A percentile compares a stretch with the other conserved stretches of the same genome.
Evolutionary conservation across 2,797 vertebrate species (phyloP).

Genomic region (Xenopus petersii): DNA sequence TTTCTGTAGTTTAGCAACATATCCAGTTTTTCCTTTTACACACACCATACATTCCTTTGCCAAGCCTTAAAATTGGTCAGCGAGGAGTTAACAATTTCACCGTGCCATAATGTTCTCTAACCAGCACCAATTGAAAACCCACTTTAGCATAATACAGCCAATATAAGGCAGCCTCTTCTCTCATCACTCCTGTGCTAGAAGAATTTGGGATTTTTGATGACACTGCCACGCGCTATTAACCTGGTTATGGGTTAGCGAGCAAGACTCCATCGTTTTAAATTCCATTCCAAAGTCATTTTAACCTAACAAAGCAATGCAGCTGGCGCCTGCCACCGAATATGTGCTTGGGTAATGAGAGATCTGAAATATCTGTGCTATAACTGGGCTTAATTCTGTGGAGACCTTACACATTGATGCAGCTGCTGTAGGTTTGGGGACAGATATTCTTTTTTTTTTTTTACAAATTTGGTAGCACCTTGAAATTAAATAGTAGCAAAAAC

Average conservation of each 20-base stretch:
- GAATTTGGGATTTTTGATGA: constrained; percentile 46
- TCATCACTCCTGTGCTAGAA: constrained; percentile 21
- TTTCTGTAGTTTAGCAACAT: too few species aligned
- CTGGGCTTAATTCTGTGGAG: too few species aligned
- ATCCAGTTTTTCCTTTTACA: too few species aligned
- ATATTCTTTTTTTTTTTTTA: too few species aligned
- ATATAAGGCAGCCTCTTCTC: constrained; percentile 19
- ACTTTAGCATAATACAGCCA: constrained; percentile 31
- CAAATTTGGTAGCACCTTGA: too few species aligned
- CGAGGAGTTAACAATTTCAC: constrained; percentile 16
- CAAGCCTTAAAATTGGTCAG: too few species aligned
- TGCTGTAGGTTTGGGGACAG: too few species aligned
- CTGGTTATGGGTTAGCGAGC: constrained; percentile 42
- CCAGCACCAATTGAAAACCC: constrained; percentile 34
- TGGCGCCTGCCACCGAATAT: constrained; percentile 21
- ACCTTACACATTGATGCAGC: too few species aligned
- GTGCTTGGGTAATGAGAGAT: background rate
- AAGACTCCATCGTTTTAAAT: constrained; percentile 40
- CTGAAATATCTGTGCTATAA: background rate
- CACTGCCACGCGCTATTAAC: constrained; percentile 44
- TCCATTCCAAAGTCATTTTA: constrained; percentile 49
- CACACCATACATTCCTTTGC: too few species aligned
- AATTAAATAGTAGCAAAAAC: too few species aligned
- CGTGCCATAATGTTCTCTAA: constrained; percentile 21
- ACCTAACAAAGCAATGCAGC: constrained; percentile 46